These are phyloP conservation scores for Lordiphosa mommai DNA, from an alignment of 1,140 invertebrate species.

Conservation along the genomic window DNA sequence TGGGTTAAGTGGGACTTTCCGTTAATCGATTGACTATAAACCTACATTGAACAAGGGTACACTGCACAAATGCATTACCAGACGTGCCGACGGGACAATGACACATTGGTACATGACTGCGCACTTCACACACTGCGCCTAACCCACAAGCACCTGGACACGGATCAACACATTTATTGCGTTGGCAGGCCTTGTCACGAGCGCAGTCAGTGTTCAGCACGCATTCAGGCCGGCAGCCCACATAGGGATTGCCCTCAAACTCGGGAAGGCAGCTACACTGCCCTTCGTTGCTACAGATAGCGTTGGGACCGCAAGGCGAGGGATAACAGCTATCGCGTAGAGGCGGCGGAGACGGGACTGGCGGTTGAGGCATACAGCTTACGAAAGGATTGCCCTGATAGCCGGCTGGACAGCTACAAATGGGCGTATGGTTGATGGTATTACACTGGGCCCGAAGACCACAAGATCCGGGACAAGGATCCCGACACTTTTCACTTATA, in stretches of 20 bases:
- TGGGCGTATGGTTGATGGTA: slow-evolving; percentile 90
- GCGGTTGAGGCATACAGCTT: slow-evolving; percentile 81
- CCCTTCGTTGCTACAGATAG: slow-evolving; percentile 81
- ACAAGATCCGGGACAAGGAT: slow-evolving; percentile 90
- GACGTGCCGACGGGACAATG: slow-evolving; percentile 83
- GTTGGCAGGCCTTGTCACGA: slow-evolving; percentile 84
- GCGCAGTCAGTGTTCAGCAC: slow-evolving; percentile 91
- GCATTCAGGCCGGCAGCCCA: slow-evolving; percentile 89
- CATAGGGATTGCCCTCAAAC: slow-evolving; percentile 88
- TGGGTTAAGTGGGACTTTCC: not conserved
- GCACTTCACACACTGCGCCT: slow-evolving; percentile 85
- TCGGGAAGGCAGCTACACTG: slow-evolving; percentile 82
- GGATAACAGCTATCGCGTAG: slow-evolving; percentile 82
- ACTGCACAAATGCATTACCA: slow-evolving; percentile 88
- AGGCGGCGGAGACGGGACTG: slow-evolving; percentile 38
- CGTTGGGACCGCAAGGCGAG: slow-evolving; percentile 87
- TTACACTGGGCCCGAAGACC: slow-evolving; percentile 90
- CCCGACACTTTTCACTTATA: slow-evolving; percentile 85
- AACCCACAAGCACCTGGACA: slow-evolving; percentile 87
- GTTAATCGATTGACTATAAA: slow-evolving; percentile 61
- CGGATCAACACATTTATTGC: slow-evolving; percentile 87
- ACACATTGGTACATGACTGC: slow-evolving; percentile 87
- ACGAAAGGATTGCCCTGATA: slow-evolving; percentile 91
- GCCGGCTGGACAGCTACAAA: slow-evolving; percentile 88
- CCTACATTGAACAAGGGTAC: slow-evolving; percentile 80